A percentile compares a stretch with the other conserved stretches of the same genome.
Evolutionary conservation across 2,113 vertebrate species (phyloP).

Genomic region (Fregata magnificens): DNA sequence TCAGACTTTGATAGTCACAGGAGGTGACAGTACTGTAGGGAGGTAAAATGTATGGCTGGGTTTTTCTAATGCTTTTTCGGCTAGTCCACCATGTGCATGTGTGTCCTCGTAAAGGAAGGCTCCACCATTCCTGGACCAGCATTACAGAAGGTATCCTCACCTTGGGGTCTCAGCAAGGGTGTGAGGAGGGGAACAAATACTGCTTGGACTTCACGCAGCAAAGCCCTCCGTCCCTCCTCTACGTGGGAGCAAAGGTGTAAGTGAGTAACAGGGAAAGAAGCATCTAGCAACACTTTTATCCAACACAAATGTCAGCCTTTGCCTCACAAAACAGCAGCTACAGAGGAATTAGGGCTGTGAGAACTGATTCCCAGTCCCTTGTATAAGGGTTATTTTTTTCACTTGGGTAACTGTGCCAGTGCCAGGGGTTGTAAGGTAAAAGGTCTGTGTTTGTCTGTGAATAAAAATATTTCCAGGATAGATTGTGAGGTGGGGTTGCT

Average conservation of each 20-base stretch:
- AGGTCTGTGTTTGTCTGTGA: neutral
- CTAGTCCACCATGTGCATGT: rapidly evolving
- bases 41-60: rapidly evolving
- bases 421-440: neutral
- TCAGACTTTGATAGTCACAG: neutral
- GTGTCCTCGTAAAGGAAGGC: neutral
- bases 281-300: neutral
- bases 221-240: neutral
- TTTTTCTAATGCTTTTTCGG: rapidly evolving
- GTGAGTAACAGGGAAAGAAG: neutral
- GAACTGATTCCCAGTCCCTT: neutral
- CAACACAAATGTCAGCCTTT: neutral
- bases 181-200: neutral
- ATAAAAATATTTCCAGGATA: neutral
- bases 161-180: neutral
- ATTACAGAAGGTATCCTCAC: neutral
- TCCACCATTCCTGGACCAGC: neutral
- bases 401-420: neutral
- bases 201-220: neutral
- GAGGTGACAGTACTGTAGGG: neutral
- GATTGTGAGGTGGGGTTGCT: neutral
- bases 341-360: neutral
- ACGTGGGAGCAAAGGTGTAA: neutral
- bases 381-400: neutral
- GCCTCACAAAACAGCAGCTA: neutral